Conservation (phyloP, 2,113 vertebrate genomes). For the Tursiops truncatus region DNA sequence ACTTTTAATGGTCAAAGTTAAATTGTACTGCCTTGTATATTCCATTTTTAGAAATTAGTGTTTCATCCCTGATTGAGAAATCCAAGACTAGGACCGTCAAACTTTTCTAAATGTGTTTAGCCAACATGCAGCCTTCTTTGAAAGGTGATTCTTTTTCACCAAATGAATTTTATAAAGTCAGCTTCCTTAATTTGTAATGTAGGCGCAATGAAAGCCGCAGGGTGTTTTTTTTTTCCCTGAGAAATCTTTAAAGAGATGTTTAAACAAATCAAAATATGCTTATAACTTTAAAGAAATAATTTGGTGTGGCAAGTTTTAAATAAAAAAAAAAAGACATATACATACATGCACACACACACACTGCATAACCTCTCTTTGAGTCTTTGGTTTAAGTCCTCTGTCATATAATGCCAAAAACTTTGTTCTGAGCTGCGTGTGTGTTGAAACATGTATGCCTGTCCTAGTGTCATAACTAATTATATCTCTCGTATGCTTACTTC, state of each 20-base stretch:
- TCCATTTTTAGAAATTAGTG: slow-evolving; percentile 77
- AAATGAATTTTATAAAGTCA: slow-evolving; percentile 77
- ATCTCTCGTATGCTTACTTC: slow-evolving; percentile 87
- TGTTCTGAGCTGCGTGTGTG: slow-evolving; percentile 84
- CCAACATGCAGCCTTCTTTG: slow-evolving; percentile 77
- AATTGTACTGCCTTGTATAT: slow-evolving; percentile 69
- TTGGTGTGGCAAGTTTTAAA: slow-evolving; percentile 83
- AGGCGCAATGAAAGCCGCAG: slow-evolving; percentile 76
- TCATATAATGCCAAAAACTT: slow-evolving; percentile 87
- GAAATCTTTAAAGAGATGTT: slow-evolving; percentile 80
- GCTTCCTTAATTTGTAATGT: slow-evolving; percentile 78
- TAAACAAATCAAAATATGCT: slow-evolving; percentile 83
- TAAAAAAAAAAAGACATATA: slow-evolving; percentile 41
- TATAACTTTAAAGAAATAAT: slow-evolving; percentile 83
- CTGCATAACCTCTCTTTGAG: slow-evolving; percentile 81
- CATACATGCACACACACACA: slow-evolving; percentile 62
- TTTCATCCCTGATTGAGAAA: slow-evolving; percentile 78
- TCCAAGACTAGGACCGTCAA: slow-evolving; percentile 65
- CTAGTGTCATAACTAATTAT: slow-evolving; percentile 94
- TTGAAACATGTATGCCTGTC: slow-evolving; percentile 88
- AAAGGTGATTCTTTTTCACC: slow-evolving; percentile 78
- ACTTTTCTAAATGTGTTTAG: slow-evolving; percentile 78
- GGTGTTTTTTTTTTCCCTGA: slow-evolving; percentile 67
- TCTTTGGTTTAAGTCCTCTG: slow-evolving; percentile 86
- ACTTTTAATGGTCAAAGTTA: slow-evolving; percentile 74